A percentile compares a stretch with the other conserved stretches of the same genome.
These are phyloP conservation scores for Drosophila nasuta DNA, from an alignment of 1,140 invertebrate species.

Conservation along the genomic window DNA sequence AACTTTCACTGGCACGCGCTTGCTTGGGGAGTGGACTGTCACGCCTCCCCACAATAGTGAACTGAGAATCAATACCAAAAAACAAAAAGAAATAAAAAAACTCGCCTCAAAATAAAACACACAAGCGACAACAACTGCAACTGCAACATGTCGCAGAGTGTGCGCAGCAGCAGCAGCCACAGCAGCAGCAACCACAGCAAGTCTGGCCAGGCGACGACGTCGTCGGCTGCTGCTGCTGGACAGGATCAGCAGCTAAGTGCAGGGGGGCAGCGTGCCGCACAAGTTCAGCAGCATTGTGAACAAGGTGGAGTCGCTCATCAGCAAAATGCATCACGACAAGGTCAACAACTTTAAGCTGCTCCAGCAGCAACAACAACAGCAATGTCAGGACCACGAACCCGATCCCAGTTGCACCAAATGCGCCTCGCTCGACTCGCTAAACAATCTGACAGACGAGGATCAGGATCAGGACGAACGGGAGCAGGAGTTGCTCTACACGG, in stretches of 20 bases:
- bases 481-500: conserved; percentile 71
- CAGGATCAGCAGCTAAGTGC: conserved; percentile 1
- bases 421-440: conserved; percentile 88
- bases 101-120: neutral
- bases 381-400: conserved; percentile 12
- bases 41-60: neutral
- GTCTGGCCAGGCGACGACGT: conserved; percentile 20
- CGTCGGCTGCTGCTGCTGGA: neutral
- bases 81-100: neutral
- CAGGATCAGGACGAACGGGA: conserved; percentile 41
- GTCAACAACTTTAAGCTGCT: conserved; percentile 68
- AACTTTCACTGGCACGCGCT: conserved; percentile 68
- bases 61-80: neutral
- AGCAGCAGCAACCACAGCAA: conserved; percentile 26
- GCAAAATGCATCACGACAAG: conserved; percentile 82
- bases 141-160: conserved; percentile 67
- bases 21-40: conserved; percentile 12
- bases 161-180: conserved; percentile 54
- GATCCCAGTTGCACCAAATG: conserved; percentile 81
- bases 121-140: neutral
- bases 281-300: conserved; percentile 82
- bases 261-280: conserved; percentile 52
- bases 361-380: conserved; percentile 56
- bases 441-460: conserved; percentile 87
- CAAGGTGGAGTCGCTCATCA: conserved; percentile 84